Percentiles rank a stretch among this genome's conserved stretches.
Conservation (phyloP, 2,797 vertebrate genomes). For the Sebastes steindachneri region DNA sequence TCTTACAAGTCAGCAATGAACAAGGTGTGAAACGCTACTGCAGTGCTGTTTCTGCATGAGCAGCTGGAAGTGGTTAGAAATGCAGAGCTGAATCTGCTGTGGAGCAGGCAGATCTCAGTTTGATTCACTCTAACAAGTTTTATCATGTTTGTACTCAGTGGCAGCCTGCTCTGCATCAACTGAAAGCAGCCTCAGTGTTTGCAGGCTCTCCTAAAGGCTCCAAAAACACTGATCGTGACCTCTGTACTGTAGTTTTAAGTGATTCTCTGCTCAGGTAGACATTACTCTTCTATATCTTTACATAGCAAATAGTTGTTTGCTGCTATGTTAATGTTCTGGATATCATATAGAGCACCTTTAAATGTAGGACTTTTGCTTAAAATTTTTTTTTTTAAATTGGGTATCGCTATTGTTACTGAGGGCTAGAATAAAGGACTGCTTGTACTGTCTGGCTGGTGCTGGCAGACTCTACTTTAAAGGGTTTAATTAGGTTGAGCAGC, state of each 20-base stretch:
- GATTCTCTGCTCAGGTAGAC: too few relatives aligned
- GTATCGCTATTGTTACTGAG: too few relatives aligned
- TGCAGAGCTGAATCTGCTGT: constrained; percentile 31
- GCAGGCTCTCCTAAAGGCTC: not conserved
- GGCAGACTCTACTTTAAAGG: too few relatives aligned
- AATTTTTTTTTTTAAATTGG: not conserved
- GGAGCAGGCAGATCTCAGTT: constrained; percentile 40
- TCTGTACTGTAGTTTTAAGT: not conserved
- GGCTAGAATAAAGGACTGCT: too few relatives aligned
- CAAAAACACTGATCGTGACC: not conserved
- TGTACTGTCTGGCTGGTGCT: too few relatives aligned
- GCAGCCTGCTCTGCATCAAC: constrained; percentile 26
- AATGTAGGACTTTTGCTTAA: not conserved
- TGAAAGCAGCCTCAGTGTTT: constrained; percentile 16
- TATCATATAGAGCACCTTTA: too few relatives aligned
- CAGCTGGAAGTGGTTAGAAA: constrained; percentile 67
- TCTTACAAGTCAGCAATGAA: constrained; percentile 40
- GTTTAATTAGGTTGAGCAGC: too few relatives aligned
- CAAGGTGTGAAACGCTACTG: constrained; percentile 58
- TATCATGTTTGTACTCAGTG: constrained; percentile 56
- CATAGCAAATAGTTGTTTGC: too few relatives aligned
- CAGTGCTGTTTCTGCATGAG: constrained; percentile 15
- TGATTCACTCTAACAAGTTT: constrained; percentile 56
- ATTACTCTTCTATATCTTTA: too few relatives aligned
- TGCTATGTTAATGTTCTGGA: too few relatives aligned